These are phyloP conservation scores for Sclerodermus sp. DNA, from an alignment of 2,888 invertebrate genomes.

Conservation along the genomic window DNA sequence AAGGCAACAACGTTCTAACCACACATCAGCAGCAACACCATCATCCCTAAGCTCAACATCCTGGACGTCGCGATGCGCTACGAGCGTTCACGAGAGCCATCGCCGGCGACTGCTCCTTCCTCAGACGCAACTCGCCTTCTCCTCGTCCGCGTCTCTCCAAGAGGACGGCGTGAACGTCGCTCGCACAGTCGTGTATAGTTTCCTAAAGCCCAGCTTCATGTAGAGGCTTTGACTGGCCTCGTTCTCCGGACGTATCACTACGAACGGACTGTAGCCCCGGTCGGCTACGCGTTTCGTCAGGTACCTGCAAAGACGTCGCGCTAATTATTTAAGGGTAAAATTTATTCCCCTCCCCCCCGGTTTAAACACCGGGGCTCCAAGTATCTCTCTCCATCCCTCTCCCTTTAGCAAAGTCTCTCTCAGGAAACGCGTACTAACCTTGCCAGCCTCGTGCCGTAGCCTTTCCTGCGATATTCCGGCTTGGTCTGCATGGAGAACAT, in stretches of 20 bases:
- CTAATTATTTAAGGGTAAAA: too few species aligned
- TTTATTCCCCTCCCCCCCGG: too few species aligned
- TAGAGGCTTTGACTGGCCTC: slow-evolving; percentile 83
- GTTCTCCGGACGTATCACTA: slow-evolving; percentile 84
- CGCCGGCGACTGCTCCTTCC: too few species aligned
- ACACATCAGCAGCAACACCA: slow-evolving; percentile 5
- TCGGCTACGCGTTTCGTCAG: slow-evolving; percentile 65
- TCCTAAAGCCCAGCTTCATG: slow-evolving; percentile 79
- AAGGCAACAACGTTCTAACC: too few species aligned
- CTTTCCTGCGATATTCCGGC: slow-evolving; percentile 74
- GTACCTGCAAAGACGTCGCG: slow-evolving; percentile 40
- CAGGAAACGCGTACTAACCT: slow-evolving; percentile 41
- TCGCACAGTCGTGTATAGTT: slow-evolving; percentile 78
- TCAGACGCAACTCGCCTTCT: too few species aligned
- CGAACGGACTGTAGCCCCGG: slow-evolving; percentile 81
- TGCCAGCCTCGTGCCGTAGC: slow-evolving; percentile 58
- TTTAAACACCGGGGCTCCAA: too few species aligned
- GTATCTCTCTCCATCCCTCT: too few species aligned
- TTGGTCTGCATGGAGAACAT: slow-evolving; percentile 92
- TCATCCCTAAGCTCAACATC: background rate
- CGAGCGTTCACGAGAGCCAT: too few species aligned
- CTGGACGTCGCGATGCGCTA: too few species aligned
- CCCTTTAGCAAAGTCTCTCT: too few species aligned
- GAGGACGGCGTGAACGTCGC: slow-evolving; percentile 71
- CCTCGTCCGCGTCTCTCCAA: slow-evolving; percentile 41